phyloP scores from a whole-genome alignment of 2,113 vertebrate genomes.

The Charina bottae region DNA sequence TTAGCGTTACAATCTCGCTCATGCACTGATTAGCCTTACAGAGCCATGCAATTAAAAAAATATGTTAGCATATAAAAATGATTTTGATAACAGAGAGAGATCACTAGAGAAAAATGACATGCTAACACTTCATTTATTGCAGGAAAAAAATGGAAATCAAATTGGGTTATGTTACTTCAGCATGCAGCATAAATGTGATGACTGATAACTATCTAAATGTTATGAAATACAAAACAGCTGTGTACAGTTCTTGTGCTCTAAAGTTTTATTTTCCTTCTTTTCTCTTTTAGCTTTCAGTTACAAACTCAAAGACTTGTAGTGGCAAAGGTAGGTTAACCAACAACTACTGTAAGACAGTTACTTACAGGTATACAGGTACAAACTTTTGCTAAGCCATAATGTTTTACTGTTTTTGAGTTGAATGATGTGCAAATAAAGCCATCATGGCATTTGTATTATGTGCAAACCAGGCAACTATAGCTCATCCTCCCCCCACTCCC shows the following conservation, averaged over 20 bases:
- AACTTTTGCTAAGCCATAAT: constrained; percentile 54
- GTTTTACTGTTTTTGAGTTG: background rate
- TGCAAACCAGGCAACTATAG: background rate
- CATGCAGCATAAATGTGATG: constrained; percentile 78
- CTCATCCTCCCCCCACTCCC: background rate
- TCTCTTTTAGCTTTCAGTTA: constrained; percentile 57
- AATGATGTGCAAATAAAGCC: background rate
- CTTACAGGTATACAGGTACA: constrained; percentile 64
- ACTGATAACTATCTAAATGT: constrained; percentile 71
- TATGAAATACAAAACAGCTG: constrained; percentile 78
- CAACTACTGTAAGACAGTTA: background rate
- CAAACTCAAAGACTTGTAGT: constrained; percentile 55
- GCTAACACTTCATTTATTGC: constrained; percentile 76
- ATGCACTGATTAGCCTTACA: constrained; percentile 79
- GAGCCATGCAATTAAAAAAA: constrained; percentile 85
- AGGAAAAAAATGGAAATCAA: constrained; percentile 74
- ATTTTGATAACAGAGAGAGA: constrained; percentile 66
- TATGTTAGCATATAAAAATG: constrained; percentile 72
- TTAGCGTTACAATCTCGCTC: constrained; percentile 80
- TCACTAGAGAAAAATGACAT: constrained; percentile 77
- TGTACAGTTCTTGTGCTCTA: constrained; percentile 71
- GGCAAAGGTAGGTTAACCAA: constrained; percentile 42
- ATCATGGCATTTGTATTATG: background rate
- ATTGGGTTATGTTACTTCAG: constrained; percentile 71
- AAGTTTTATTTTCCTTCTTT: constrained; percentile 29